A percentile compares a stretch with the other conserved stretches of the same genome.
phyloP scores from a whole-genome alignment of 1,140 invertebrate genomes.

The Olivierus martensii region DNA sequence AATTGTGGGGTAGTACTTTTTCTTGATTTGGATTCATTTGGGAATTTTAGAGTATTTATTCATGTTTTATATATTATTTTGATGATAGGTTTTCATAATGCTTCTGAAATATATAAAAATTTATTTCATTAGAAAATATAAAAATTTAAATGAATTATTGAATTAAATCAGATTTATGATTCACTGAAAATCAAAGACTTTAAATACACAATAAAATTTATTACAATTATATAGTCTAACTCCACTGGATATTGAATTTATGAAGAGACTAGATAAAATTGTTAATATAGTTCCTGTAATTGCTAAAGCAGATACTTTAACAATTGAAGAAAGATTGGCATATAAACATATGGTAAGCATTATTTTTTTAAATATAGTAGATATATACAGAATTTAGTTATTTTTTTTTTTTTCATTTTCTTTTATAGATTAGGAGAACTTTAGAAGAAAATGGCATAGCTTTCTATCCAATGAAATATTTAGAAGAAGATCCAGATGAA shows the following conservation, averaged over 20 bases:
- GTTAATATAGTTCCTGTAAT: constrained; percentile 45
- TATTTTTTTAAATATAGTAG: neutral
- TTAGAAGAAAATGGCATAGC: constrained; percentile 22
- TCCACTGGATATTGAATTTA: constrained; percentile 36
- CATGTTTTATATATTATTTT: too few relatives aligned
- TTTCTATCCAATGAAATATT: constrained; percentile 22
- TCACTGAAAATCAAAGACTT: too few relatives aligned
- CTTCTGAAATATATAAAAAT: too few relatives aligned
- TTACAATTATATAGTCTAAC: constrained; percentile 6
- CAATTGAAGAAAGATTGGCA: constrained; percentile 27
- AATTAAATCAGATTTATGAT: too few relatives aligned
- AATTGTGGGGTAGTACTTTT: too few relatives aligned
- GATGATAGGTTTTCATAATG: too few relatives aligned
- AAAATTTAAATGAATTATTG: too few relatives aligned
- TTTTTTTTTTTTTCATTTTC: neutral
- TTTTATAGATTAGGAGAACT: constrained; percentile 22
- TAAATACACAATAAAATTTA: too few relatives aligned
- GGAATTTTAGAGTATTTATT: too few relatives aligned
- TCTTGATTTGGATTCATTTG: too few relatives aligned
- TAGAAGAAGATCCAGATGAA: constrained; percentile 23
- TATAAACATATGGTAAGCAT: constrained; percentile 32
- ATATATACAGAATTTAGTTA: too few relatives aligned
- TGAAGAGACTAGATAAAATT: constrained; percentile 40
- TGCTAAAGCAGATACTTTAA: constrained; percentile 43
- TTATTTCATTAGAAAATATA: too few relatives aligned